These are phyloP conservation scores for human (Homo sapiens) DNA, from an alignment of 2,113 vertebrate species.

Conservation along the genomic window GRCh38 chr1:48109001-48109500, in stretches of 20 bases:
- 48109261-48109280: neutral
- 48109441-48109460: neutral
- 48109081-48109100: neutral
- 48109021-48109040: neutral
- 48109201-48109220: neutral
- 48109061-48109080: neutral
- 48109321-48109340: neutral
- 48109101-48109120: neutral
- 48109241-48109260: neutral
- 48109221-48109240: neutral
- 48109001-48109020: neutral
- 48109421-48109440: neutral
- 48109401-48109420: neutral
- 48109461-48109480: accelerated
- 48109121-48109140: neutral
- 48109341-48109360: neutral
- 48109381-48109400: neutral
- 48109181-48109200: too few species aligned
- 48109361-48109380: neutral
- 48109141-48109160: neutral
- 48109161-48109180: accelerated
- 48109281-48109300: neutral
- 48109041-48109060: neutral
- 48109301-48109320: neutral
- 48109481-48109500: neutral